Conservation (phyloP, 2,888 invertebrate species). For the Epistrophella euchroma region DNA sequence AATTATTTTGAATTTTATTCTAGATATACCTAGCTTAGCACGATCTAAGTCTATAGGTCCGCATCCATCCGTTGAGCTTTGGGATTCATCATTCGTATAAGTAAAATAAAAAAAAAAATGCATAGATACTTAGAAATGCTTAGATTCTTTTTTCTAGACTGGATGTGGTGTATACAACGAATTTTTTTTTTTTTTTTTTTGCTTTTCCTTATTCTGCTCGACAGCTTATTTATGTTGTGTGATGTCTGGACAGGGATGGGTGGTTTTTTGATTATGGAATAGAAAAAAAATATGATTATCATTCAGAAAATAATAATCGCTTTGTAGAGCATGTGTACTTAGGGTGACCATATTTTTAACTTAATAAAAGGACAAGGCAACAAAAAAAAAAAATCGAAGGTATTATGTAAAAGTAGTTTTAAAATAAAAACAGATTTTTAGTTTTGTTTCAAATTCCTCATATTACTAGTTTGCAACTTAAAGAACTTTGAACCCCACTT, state of each 20-base stretch:
- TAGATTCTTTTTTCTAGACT: slow-evolving; percentile 15
- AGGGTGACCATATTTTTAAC: slow-evolving; percentile 7
- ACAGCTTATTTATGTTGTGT: slow-evolving; percentile 38
- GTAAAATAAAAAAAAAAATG: neutral
- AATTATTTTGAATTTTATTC: slow-evolving; percentile 25
- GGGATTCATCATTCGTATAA: neutral
- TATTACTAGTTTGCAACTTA: no score
- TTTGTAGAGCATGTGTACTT: slow-evolving; percentile 1
- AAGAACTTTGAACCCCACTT: no score
- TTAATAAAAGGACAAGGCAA: no score
- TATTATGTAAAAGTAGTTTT: no score
- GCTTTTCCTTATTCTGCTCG: slow-evolving; percentile 11
- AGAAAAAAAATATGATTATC: slow-evolving; percentile 62
- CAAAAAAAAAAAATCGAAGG: no score
- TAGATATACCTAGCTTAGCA: slow-evolving; percentile 7
- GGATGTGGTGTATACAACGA: neutral
- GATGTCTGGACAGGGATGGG: slow-evolving; percentile 68
- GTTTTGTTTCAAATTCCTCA: no score
- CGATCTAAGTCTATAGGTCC: slow-evolving; percentile 37
- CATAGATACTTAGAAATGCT: slow-evolving; percentile 49
- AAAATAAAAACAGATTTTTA: no score
- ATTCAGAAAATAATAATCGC: slow-evolving; percentile 53
- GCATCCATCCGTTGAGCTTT: slow-evolving; percentile 56
- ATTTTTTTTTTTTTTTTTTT: slow-evolving; percentile 17
- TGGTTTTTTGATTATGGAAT: slow-evolving; percentile 70